Evolutionary conservation across 2,797 vertebrate species (phyloP), one percentile per base, ranked within the genome.

Genomic region (Notolabrus celidotus): DNA sequence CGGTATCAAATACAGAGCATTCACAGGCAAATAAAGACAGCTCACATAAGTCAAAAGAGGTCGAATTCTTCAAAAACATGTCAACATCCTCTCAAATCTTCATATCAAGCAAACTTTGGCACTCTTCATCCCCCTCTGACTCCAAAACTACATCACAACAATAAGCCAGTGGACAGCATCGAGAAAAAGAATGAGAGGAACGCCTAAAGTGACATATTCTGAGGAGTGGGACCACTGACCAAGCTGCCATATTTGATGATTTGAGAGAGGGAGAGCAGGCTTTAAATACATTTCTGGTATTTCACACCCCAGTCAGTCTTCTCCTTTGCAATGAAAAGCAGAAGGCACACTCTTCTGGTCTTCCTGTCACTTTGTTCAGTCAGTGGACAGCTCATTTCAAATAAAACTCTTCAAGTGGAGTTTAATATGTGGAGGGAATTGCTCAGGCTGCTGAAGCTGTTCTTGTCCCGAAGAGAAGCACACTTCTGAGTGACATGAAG

Each of bases 401-500:
- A 72, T 8, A 1, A 63, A 66, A 47, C 16, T 45, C 63, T 68
- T 68, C 22, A 54, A 61, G 67, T 77, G 39, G 16, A 57, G 46
- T 58, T 68, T 59, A 66, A 62, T 25, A 46, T 27, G 51, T 47
- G 58, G 51, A 15, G 70, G 53, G 71, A 76, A 51, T 55, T n/a
- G 25, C 64, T 66, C 14, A 0, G 39, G 19, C 60, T 27, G 41
- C 38, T 71, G 52, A 73, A 46, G 38, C 19, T 5, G 19, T 51
- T 46, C 46, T 68, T 4, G 15, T 23, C 43, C 27, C 46, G 7
- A 54, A 55, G 43, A 60, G 47, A 78, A 73, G 22, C 6, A 39
- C 58, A 51, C 68, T 68, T 38, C 50, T 71, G 69, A 56, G 7
- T 27, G 65, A 73, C 66, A 29, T 14, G 43, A 56, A 65, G 25